Base-by-base conservation (phyloP, 2,888 invertebrate species). In the Erpobdella octoculata region DNA sequence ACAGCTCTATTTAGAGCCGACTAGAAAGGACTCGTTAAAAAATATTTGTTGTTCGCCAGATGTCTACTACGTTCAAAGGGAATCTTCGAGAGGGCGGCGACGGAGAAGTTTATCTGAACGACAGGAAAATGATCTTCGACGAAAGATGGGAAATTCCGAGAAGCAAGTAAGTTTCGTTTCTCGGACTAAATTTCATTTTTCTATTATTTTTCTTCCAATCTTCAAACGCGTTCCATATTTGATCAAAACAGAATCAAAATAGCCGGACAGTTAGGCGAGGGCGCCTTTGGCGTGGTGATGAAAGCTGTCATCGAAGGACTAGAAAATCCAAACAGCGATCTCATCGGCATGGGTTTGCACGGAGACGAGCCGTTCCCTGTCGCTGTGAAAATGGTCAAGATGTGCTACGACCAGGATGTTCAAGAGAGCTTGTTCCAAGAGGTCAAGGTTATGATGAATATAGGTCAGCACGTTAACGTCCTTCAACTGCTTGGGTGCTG, bases 271-370 rank as follows among this genome's bases (percentile, higher is more conserved):
- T 85, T 98, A 1, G 97, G 97, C 0, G 95, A 97, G 80, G 98
- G 98, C 0, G 97, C 96, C 25, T 98, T 98, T 80, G 98, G 97
- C 0, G 91, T 93, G 78, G 97, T 98, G 0, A 90, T 94, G 62
- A 90, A 90, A 83, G 94, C 91, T 0, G 91, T 93, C 79, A 91
- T 62, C 6, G 35, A 62, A 62, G 31, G 33, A 21, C n/a, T n/a
- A 35, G 53, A 53, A 28, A 28, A 53, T 21, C 21, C 28, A 6
- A 28, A 53, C 53, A 53, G 28, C 28, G 53, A 53, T 28, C 21
- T 53, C 53, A 53, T 53, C 53, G 28, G 28, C n/a, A n/a, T n/a
- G n/a, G n/a, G n/a, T n/a, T n/a, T n/a, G n/a, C n/a, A n/a, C n/a
- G n/a, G n/a, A n/a, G n/a, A n/a, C n/a, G n/a, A n/a, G n/a, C n/a